Evolutionary conservation across 2,797 vertebrate genomes (phyloP).

Genomic region (Pteronotus mesoamericanus): DNA sequence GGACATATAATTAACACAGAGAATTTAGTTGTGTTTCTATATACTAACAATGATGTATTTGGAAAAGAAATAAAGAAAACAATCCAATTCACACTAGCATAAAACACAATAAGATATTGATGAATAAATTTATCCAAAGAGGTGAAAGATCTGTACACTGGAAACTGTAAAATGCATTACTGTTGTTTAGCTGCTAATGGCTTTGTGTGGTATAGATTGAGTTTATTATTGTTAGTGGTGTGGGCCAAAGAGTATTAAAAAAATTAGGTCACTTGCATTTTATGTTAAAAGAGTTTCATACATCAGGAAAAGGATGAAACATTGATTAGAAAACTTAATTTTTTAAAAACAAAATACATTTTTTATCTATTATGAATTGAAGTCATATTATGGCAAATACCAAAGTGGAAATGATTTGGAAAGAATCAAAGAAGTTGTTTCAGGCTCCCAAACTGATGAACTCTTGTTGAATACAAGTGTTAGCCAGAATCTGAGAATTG

Average conservation of each 20-base stretch:
- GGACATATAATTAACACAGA: not conserved
- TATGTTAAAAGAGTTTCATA: not conserved
- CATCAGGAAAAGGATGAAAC: slow-evolving; percentile 27
- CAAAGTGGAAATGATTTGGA: not conserved
- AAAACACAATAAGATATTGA: not conserved
- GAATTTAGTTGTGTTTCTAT: not conserved
- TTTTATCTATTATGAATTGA: not conserved
- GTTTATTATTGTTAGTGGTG: not conserved
- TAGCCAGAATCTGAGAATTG: not conserved
- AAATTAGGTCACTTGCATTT: not conserved
- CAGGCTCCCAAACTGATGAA: not conserved
- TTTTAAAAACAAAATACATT: not conserved
- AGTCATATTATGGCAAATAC: not conserved
- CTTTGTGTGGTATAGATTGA: not conserved
- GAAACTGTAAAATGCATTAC: not conserved
- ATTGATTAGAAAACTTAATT: slow-evolving; percentile 12
- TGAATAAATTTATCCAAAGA: not conserved
- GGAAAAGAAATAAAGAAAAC: not conserved
- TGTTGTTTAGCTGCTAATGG: not conserved
- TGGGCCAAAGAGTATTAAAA: not conserved
- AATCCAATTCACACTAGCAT: not conserved
- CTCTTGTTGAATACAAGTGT: slow-evolving; percentile 18
- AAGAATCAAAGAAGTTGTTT: not conserved
- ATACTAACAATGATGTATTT: not conserved
- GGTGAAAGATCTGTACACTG: not conserved